Percentiles rank a stretch among this genome's conserved stretches.
Conservation (phyloP, 2,797 vertebrate genomes). For the Nothura maculosa region DNA sequence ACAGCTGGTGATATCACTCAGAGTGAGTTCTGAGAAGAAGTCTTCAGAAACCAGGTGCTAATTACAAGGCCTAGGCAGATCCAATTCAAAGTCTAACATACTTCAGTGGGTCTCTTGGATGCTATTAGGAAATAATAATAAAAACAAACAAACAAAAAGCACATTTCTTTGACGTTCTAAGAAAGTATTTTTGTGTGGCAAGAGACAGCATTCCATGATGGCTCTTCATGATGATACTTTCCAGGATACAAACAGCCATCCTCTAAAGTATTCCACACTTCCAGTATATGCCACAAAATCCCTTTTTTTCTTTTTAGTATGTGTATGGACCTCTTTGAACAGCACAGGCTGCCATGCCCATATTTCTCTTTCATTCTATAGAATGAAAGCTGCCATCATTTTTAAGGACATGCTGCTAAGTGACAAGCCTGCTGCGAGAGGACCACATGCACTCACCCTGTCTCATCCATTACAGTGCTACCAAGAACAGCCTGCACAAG, state of each 20-base stretch:
- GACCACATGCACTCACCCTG: not conserved
- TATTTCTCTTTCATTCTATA: not conserved
- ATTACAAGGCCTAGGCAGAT: not conserved
- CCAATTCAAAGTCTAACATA: not conserved
- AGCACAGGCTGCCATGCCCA: not conserved
- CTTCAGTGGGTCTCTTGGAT: fast-evolving
- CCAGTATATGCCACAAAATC: not conserved
- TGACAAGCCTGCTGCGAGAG: not conserved
- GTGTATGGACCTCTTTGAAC: not conserved
- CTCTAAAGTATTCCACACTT: not conserved
- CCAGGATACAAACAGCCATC: not conserved
- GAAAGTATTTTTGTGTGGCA: not conserved
- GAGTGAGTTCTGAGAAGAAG: not conserved
- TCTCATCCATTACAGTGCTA: not conserved
- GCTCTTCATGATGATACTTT: not conserved
- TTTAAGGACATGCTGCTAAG: not conserved
- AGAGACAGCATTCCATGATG: not conserved
- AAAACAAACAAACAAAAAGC: not conserved
- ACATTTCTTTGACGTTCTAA: not conserved
- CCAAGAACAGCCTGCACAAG: not conserved
- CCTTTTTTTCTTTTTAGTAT: not conserved
- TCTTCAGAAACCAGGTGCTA: not conserved
- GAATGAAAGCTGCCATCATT: not conserved
- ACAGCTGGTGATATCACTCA: not conserved
- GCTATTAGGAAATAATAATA: too few relatives aligned